Conservation (phyloP, 2,113 vertebrate genomes). For the Chloebia gouldiae region DNA sequence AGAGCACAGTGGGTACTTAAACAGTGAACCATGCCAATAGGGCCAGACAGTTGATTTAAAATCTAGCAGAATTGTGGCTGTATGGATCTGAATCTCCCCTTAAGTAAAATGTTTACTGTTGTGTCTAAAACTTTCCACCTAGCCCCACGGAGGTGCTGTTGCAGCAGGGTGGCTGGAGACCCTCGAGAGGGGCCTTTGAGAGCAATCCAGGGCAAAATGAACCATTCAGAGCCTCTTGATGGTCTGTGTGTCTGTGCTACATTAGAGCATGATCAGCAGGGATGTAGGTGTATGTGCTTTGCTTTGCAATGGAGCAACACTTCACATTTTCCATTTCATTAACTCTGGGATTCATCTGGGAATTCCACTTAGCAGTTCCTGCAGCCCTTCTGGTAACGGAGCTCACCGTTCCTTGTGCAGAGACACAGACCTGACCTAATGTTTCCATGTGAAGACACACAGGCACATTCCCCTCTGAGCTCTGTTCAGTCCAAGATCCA, state of each 20-base stretch:
- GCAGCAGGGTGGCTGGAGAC: not conserved
- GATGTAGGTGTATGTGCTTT: rapidly evolving
- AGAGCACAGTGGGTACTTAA: not conserved
- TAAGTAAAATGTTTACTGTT: not conserved
- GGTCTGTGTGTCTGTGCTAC: rapidly evolving
- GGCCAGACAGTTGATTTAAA: not conserved
- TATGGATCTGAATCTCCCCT: not conserved
- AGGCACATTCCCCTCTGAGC: not conserved
- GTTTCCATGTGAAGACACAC: not conserved
- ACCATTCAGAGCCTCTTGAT: not conserved
- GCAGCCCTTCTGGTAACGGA: not conserved
- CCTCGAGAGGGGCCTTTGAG: not conserved
- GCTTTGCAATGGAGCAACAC: not conserved
- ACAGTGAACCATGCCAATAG: not conserved
- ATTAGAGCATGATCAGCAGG: not conserved
- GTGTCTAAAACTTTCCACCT: not conserved
- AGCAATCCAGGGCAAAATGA: not conserved
- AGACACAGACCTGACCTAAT: not conserved
- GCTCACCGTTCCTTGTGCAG: rapidly evolving
- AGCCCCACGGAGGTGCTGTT: rapidly evolving
- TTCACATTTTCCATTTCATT: not conserved
- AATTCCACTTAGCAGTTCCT: not conserved
- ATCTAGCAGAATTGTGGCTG: not conserved
- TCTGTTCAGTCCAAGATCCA: not conserved
- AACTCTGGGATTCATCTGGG: not conserved